Evolutionary conservation across 2,113 vertebrate genomes (phyloP).

Genomic region (Todiramphus chloris): DNA sequence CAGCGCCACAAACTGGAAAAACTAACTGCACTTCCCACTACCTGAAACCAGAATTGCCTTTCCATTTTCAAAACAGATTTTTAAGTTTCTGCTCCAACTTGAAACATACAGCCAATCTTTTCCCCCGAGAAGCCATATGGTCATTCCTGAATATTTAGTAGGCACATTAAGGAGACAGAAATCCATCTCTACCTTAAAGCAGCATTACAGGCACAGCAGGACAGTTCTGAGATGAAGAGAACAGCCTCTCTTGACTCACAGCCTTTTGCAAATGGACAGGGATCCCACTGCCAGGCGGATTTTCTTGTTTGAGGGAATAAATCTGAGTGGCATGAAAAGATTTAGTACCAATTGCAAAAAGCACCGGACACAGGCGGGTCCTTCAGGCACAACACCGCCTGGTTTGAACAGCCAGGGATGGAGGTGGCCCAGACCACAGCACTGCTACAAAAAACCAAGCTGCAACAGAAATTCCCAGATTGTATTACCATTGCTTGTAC

Average conservation of each 20-base stretch:
- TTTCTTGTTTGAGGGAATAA: background rate
- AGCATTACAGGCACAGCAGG: background rate
- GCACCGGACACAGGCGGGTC: accelerated
- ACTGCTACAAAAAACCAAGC: background rate
- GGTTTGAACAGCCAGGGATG: background rate
- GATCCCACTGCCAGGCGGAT: background rate
- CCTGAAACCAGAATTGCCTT: background rate
- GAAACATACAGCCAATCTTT: background rate
- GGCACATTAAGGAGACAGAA: background rate
- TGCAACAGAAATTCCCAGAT: accelerated
- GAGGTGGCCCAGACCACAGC: accelerated
- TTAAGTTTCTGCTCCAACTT: background rate
- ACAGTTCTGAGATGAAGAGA: background rate
- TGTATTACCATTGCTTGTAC: background rate
- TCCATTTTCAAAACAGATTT: background rate
- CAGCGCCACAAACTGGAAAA: constrained; percentile 3
- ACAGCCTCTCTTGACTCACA: background rate
- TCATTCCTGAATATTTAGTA: background rate
- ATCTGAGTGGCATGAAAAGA: background rate
- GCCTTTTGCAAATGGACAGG: background rate
- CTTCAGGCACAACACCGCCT: accelerated
- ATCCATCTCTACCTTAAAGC: background rate
- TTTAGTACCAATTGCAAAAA: background rate
- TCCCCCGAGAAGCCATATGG: background rate
- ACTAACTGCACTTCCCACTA: background rate